Base-by-base conservation (phyloP, 92 coral and sea anemone species). In the Heliopora coerulea region DNA sequence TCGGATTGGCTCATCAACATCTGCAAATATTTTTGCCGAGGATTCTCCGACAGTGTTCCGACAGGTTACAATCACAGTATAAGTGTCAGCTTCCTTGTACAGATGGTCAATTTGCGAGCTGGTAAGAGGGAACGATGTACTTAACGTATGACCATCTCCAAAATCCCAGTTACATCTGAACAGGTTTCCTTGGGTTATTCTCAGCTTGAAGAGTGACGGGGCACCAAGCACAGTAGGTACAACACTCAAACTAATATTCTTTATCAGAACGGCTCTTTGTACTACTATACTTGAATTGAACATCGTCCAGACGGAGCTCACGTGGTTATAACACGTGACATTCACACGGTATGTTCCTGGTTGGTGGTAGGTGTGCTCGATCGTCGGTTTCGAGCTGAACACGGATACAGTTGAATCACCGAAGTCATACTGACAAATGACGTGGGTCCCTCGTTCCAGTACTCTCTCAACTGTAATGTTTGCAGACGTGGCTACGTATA, bases 261-360 rank as follows among this genome's bases (percentile, higher is more conserved):
- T 77, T 25, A 92, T 73, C 7, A 84, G 78, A 58, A 77, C 80
- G 23, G 87, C 57, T 20, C 78, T 70, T 58, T 92, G 86, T 5
- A 89, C 91, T 1, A 84, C 78, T 6, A 92, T 83, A 11, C 87
- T 89, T 2, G 84, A 86, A 59, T 92, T 87, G 58, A 92, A 80
- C 28, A 79, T 49, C 23, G 77, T 78, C 42, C 81, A 80, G 8
- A 86, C 85, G 8, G 89, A 89, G 79, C 87, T 92, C 12, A 89
- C 86, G 37, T 88, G 91, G 42, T 92, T 92, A 50, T 52, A 92
- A 59, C 97, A 92, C 30, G 83, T 83, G 65, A 89, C 73, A 26
- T 85, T 73, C 30, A 86, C 80, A 30, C 83, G 82, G 78, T 86
- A 92, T 18, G 85, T 81, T 24, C 96, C 97, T 34, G 76, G 81